Base-by-base conservation (phyloP, 2,113 vertebrate genomes). In the Strix uralensis region DNA sequence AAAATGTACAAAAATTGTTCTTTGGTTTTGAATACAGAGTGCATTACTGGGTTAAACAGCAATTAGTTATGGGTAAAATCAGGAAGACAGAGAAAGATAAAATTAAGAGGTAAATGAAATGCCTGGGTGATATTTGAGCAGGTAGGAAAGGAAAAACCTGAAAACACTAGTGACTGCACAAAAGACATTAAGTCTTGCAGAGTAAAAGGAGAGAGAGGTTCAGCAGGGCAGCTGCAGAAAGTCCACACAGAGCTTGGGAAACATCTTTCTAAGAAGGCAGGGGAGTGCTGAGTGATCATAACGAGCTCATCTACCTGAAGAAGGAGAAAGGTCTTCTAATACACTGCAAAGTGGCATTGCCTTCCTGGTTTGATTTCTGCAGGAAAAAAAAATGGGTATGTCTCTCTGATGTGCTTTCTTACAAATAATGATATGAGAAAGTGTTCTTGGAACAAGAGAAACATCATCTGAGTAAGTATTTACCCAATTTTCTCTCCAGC, bases 11-110 rank as follows among this genome's bases (percentile, higher is more conserved):
- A 70, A 3, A 85, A 44, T 5, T 72, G 0, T 42, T 63, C 9
- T 57, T 85, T 71, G 5, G 5, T 40, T 86, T 90, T 63, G 11
- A n/a, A 74, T 58, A 20, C 12, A 25, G 54, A 78, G 3, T 25
- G 2, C 0, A 1, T 42, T 59, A 5, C 5, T 2, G 8, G 11
- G 7, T 55, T 47, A 78, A 74, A 51, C 2, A 62, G 7, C 6
- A 63, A 23, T 38, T 34, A 81, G 11, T 11, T 25, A n/a, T 4
- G 2, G 3, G 3, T 40, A 61, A 83, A 61, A 84, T 40, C 15
- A 54, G 20, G 74, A 57, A 72, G 19, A 36, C 2, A 59, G 4
- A 70, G 22, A 75, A 81, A 58, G 5, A 71, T 4, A 63, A 79
- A 78, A 59, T 5, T 11, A 40, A 65, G 27, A 54, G 5, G 2